Percentiles rank a stretch among this genome's conserved stretches.
These are phyloP conservation scores for Chouioia cunea DNA, from an alignment of 2,888 invertebrate genomes.

Conservation along the genomic window DNA sequence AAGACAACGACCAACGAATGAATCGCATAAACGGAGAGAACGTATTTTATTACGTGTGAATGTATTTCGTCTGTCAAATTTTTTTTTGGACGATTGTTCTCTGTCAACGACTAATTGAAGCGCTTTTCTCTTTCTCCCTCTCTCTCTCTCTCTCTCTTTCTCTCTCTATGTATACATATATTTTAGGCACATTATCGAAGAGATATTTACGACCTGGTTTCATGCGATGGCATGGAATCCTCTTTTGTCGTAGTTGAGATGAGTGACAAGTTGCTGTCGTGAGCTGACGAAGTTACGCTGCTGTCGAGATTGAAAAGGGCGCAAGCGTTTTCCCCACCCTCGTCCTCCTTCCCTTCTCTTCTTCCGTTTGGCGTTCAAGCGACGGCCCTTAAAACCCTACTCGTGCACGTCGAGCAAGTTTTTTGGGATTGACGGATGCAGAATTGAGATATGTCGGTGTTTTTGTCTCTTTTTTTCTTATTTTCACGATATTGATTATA, in stretches of 20 bases:
- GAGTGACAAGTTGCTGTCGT: constrained; percentile 43
- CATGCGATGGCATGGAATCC: background rate
- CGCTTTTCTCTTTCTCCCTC: background rate
- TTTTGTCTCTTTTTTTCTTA: no score
- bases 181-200: constrained; percentile 12
- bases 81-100: no score
- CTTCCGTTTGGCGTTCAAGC: no score
- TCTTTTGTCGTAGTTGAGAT: constrained; percentile 18
- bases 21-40: no score
- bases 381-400: background rate
- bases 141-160: constrained; percentile 6
- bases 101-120: background rate
- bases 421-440: background rate
- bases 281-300: constrained; percentile 34
- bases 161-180: no score
- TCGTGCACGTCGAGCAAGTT: background rate
- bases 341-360: background rate
- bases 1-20: background rate
- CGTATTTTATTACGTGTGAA: background rate
- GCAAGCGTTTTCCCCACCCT: constrained; percentile 23
- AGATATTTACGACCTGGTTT: constrained; percentile 43
- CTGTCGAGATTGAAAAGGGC: constrained; percentile 31
- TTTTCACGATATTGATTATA: no score
- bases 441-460: no score
- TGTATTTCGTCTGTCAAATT: no score